Evolutionary conservation across 2,888 invertebrate species (phyloP), one percentile per base, ranked within the genome.

Genomic region (Ichneumoninae sp.): DNA sequence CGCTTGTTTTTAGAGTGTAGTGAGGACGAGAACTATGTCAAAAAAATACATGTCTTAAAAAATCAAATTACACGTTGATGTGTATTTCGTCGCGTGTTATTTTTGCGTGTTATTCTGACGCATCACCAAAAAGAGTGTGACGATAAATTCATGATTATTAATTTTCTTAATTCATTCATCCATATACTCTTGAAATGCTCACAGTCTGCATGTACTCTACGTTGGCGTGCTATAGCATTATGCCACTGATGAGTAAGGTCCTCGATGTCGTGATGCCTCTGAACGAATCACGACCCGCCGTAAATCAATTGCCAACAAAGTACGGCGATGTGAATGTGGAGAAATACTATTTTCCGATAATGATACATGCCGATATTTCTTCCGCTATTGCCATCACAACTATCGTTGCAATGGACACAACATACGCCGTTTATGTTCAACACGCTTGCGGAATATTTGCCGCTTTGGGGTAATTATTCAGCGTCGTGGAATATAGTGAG

Each of bases 361-460:
- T 76, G 47, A 57, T 86, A n/a, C 82, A 86, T 52, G 68, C 75
- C n/a, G 69, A 80, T 71, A 52, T 36, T 8, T 33, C 40, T 13
- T 36, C 77, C 30, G 6, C 66, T 40, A 3, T 80, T n/a, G 22
- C 40, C n/a, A 77, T 86, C 1, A 77, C 80, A 6, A 62, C 74
- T 16, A 71, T 84, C 33, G 65, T 84, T 3, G 75, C 84, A 6
- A 76, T 76, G 30, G 83, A 86, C 62, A 60, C 80, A 3, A 70
- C 84, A 7, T 86, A 84, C 44, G 52, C 65, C 5, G 65, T 84
- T 40, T 84, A 84, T 33, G 81, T 83, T 19, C 81, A 86, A 50
- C 86, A 86, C 33, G 86, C 86, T 33, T 86, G 83, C 57, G 86
- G 81, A 30, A 70, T 81, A 44, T 86, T 85, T 13, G 77, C 83